Base-by-base conservation (phyloP, 1,140 invertebrate species). In the Drosophila nigromelanica region DNA sequence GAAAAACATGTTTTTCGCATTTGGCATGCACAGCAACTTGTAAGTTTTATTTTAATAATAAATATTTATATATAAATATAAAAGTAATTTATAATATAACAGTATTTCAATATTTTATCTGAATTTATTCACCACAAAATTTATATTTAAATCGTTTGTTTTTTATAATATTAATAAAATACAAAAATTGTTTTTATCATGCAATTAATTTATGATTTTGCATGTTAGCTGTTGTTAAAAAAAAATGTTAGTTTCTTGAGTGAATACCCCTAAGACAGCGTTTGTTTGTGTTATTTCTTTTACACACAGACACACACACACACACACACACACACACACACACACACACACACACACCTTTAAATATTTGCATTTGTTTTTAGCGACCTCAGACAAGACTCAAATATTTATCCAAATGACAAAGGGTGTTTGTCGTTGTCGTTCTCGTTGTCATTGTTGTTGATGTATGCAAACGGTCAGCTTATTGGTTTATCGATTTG, bases 361-460 rank as follows among this genome's bases (percentile, higher is more conserved):
- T 10, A 5, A 39, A 74, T 73, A 85, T 86, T 86, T 87, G 74
- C 82, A 87, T 78, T 87, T 72, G 62, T 50, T 87, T 86, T 87
- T 81, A 85, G 75, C 74, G 47, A 67, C 55, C 61, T 42, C 51
- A 67, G 73, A 59, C 81, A 61, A 59, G 30, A 69, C 50, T 52
- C 67, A 69, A 81, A 86, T 87, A 82, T 86, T 87, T 86, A 87
- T 86, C 75, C 76, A 87, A 86, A 78, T 67, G 58, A 75, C 64
- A 62, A 59, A 60, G 69, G 30, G 62, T 67, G 45, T 72, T 72
- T 58, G 61, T 24, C 39, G 42, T 52, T n/a, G 45, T 47, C 21
- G 12, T 33, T 33, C 5, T 45, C n/a, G 6, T 59, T 51, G 15
- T 54, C 50, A 43, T 42, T 39, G 10, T 35, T 40, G 14, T 63